Conservation (phyloP, 35 echinoderm and acorn worm genomes). For the Diadema setosum region DNA sequence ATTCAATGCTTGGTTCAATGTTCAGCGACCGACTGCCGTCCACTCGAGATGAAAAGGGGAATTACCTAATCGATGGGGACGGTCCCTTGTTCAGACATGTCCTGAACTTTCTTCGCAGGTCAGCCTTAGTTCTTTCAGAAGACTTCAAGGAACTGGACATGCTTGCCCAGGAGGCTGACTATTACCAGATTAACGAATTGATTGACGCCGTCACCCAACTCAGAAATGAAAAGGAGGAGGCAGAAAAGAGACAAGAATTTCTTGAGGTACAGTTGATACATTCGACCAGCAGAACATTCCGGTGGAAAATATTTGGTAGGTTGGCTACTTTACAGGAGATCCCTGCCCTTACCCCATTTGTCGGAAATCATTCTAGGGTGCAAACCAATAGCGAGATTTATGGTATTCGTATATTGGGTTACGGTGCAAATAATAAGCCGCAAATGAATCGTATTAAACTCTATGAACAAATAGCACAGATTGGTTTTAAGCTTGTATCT, state of each 20-base stretch:
- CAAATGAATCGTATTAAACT: slow-evolving; percentile 78
- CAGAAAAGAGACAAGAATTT: slow-evolving; percentile 53
- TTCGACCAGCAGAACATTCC: slow-evolving; percentile 78
- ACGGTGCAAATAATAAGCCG: slow-evolving; percentile 59
- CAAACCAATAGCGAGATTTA: slow-evolving; percentile 27
- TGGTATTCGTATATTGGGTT: slow-evolving; percentile 64
- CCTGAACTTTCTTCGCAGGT: slow-evolving; percentile 71
- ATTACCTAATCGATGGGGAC: slow-evolving; percentile 74
- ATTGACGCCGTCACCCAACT: slow-evolving; percentile 28
- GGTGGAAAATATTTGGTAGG: slow-evolving; percentile 80
- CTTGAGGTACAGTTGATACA: slow-evolving; percentile 91
- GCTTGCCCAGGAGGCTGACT: slow-evolving; percentile 57
- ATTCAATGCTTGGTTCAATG: slow-evolving; percentile 78
- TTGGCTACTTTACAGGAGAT: slow-evolving; percentile 65
- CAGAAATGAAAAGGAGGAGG: slow-evolving; percentile 42
- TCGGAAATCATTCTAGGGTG: slow-evolving; percentile 45
- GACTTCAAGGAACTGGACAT: slow-evolving; percentile 77
- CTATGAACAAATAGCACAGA: slow-evolving; percentile 67
- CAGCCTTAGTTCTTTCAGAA: slow-evolving; percentile 54
- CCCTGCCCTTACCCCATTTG: slow-evolving; percentile 25
- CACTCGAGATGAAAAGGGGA: slow-evolving; percentile 48
- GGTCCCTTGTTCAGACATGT: slow-evolving; percentile 63
- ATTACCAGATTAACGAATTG: slow-evolving; percentile 51
- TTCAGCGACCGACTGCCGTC: slow-evolving; percentile 69
- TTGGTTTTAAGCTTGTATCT: slow-evolving; percentile 64